Conservation (phyloP, 2,797 vertebrate species). For the Scyliorhinus canicula region DNA sequence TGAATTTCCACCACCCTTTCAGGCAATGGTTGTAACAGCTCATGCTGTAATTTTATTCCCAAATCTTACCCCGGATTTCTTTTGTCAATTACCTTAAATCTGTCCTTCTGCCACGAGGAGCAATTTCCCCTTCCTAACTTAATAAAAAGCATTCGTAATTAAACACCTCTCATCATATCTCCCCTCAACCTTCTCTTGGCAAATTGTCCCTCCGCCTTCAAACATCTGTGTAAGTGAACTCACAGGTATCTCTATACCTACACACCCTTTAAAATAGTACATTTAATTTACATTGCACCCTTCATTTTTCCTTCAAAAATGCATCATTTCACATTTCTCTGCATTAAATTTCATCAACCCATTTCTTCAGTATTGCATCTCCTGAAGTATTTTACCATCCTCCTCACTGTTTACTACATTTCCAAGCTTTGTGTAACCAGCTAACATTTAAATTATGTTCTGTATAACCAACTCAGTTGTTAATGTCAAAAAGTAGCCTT, state of each 20-base stretch:
- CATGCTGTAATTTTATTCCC: not conserved
- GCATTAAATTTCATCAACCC: not conserved
- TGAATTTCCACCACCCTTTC: not conserved
- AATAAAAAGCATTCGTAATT: not conserved
- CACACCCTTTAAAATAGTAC: not conserved
- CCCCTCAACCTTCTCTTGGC: not conserved
- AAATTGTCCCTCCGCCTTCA: not conserved
- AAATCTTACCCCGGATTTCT: not conserved
- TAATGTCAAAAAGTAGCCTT: not conserved
- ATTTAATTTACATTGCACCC: not conserved
- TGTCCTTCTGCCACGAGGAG: too few species aligned
- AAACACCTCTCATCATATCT: not conserved
- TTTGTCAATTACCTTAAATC: too few species aligned
- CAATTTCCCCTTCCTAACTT: too few species aligned
- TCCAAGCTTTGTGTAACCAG: not conserved
- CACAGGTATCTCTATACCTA: not conserved
- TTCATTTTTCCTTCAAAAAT: not conserved
- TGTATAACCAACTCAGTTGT: not conserved
- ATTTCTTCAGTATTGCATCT: not conserved
- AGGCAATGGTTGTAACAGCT: not conserved
- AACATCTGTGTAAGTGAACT: not conserved
- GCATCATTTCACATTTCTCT: not conserved
- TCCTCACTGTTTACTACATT: not conserved
- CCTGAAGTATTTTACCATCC: not conserved
- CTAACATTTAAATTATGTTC: not conserved